Percentiles rank a stretch among this genome's conserved stretches.
phyloP scores from a whole-genome alignment of 2,113 vertebrate genomes.

The Macroglossus sobrinus region DNA sequence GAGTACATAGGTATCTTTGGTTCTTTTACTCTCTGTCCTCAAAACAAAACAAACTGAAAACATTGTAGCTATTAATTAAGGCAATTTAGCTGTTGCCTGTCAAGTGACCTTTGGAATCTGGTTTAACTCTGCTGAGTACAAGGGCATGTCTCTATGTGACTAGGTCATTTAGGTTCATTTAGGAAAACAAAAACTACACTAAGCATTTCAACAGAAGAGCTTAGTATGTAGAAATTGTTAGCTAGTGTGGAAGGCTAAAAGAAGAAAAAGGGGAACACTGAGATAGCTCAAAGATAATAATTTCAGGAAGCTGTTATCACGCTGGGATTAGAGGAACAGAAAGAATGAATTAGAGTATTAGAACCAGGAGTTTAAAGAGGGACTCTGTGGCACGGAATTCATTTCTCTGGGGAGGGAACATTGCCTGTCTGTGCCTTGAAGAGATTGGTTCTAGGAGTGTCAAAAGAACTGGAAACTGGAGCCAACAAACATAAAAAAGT shows the following conservation, averaged over 20 bases:
- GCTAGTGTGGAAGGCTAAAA: background rate
- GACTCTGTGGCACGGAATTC: background rate
- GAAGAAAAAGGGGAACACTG: background rate
- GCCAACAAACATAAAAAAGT: background rate
- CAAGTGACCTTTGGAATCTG: background rate
- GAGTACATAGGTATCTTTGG: background rate
- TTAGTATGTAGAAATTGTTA: background rate
- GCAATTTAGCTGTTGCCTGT: background rate
- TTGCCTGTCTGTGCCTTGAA: background rate
- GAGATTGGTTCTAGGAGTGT: background rate
- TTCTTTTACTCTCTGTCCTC: constrained; percentile 3
- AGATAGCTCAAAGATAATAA: background rate
- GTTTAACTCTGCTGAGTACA: background rate
- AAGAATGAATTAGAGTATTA: background rate
- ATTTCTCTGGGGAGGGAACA: background rate
- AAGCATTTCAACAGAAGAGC: background rate
- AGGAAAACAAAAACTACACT: background rate
- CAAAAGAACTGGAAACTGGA: background rate
- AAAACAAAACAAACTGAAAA: background rate
- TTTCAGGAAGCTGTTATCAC: background rate
- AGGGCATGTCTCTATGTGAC: background rate
- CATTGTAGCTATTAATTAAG: background rate
- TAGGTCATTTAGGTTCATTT: background rate
- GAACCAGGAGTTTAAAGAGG: background rate
- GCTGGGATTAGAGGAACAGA: background rate